Conservation (phyloP, 2,113 vertebrate genomes). For the Gopherus evgoodei region DNA sequence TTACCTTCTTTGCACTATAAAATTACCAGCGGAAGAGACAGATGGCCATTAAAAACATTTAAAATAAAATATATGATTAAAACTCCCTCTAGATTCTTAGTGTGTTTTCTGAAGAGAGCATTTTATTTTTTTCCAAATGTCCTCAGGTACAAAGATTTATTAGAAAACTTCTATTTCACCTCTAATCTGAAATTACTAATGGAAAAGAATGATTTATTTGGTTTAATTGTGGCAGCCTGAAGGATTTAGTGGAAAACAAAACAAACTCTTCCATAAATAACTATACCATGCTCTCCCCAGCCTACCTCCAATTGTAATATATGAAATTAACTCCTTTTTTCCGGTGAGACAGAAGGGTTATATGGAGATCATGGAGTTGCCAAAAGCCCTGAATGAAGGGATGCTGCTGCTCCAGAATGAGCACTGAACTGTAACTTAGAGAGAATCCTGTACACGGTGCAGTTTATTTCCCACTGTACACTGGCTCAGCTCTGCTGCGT, state of each 20-base stretch:
- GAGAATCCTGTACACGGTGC: neutral
- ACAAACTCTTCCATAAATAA: neutral
- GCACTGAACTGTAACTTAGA: neutral
- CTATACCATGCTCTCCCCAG: neutral
- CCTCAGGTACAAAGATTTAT: conserved; percentile 8
- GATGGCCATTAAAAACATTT: conserved; percentile 58
- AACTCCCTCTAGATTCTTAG: conserved; percentile 46
- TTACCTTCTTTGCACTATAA: neutral
- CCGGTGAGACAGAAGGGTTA: fast-evolving
- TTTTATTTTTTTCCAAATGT: conserved; percentile 31
- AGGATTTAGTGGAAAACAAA: neutral
- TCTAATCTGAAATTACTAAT: neutral
- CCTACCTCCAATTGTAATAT: fast-evolving
- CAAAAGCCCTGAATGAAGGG: neutral
- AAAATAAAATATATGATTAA: conserved; percentile 67
- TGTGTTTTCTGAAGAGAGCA: conserved; percentile 41
- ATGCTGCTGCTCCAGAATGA: neutral
- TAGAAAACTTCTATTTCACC: conserved; percentile 62
- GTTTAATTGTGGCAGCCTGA: neutral
- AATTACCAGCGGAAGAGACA: conserved; percentile 4
- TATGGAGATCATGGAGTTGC: fast-evolving
- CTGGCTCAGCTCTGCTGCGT: neutral
- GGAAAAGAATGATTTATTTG: neutral
- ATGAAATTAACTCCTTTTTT: conserved; percentile 1
- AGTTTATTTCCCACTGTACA: neutral